These are phyloP conservation scores for Leuciscus waleckii DNA, from an alignment of 2,797 vertebrate genomes.

Conservation along the genomic window DNA sequence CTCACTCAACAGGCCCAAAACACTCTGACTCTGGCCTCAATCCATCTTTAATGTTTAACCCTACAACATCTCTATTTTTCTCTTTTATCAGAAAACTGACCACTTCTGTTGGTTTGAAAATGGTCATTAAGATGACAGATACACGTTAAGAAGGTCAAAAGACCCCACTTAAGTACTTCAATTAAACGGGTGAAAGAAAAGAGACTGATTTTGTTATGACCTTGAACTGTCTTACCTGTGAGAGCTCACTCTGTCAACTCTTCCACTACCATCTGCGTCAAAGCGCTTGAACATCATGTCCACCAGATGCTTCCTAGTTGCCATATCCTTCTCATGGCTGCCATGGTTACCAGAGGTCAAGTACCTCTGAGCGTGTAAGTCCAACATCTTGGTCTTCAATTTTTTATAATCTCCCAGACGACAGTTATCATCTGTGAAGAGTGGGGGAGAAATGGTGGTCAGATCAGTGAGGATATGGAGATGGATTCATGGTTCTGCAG, in stretches of 20 bases:
- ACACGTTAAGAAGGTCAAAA: not conserved
- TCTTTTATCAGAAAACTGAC: not conserved
- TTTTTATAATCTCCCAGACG: constrained; percentile 84
- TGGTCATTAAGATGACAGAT: not conserved
- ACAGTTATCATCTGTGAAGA: constrained; percentile 88
- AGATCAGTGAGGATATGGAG: constrained; percentile 17
- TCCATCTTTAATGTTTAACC: not conserved
- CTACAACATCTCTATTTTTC: not conserved
- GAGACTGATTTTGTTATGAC: not conserved
- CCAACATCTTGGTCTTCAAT: constrained; percentile 88
- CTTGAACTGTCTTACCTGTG: constrained; percentile 81
- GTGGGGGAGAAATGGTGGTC: constrained; percentile 33
- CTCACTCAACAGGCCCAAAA: not conserved
- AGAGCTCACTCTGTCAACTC: constrained; percentile 89
- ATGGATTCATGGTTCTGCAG: not conserved
- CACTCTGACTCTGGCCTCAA: too few relatives aligned
- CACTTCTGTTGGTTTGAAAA: not conserved
- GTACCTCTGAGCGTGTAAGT: constrained; percentile 85
- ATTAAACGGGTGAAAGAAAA: not conserved
- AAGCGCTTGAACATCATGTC: constrained; percentile 93
- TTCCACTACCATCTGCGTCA: constrained; percentile 86
- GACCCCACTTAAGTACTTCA: not conserved
- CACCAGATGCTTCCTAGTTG: constrained; percentile 85
- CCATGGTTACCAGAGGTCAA: constrained; percentile 74
- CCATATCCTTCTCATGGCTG: constrained; percentile 78